Evolutionary conservation across 2,888 invertebrate species (phyloP).

Genomic region (Drosophila kambysellisi): DNA sequence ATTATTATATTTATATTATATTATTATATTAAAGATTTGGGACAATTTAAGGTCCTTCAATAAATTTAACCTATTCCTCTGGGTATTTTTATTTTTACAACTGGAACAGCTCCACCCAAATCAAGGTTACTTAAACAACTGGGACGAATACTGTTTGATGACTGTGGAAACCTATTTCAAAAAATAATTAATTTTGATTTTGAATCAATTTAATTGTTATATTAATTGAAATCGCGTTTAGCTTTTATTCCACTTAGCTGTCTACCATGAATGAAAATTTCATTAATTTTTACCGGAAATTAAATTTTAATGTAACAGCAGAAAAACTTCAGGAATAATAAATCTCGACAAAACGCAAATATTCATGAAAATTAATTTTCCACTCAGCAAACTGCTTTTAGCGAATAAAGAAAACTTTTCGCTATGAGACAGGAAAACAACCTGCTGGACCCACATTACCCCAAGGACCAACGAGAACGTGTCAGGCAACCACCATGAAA

Average conservation of each 20-base stretch:
- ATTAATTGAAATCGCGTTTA: not conserved
- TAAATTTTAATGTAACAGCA: not conserved
- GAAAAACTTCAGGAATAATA: not conserved
- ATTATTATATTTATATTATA: too few species aligned
- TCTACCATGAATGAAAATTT: too few species aligned
- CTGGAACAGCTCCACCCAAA: not conserved
- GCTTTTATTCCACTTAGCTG: too few species aligned
- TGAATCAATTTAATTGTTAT: not conserved
- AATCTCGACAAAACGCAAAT: constrained; percentile 2
- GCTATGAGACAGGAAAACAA: constrained; percentile 18
- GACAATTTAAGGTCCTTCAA: not conserved
- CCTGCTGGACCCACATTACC: constrained; percentile 22
- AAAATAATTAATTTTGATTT: not conserved
- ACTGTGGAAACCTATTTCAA: not conserved
- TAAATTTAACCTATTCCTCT: not conserved
- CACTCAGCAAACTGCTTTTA: constrained; percentile 45
- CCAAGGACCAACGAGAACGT: constrained; percentile 28
- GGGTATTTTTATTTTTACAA: not conserved
- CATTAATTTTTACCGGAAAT: not conserved
- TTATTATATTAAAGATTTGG: not conserved
- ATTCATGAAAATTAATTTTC: constrained; percentile 54
- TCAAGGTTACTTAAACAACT: too few species aligned
- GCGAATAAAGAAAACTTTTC: constrained; percentile 55
- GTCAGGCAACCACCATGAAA: constrained; percentile 58
- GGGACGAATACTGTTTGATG: not conserved